phyloP scores from a whole-genome alignment of 2,113 vertebrate species.

The Rhinogobius similis region DNA sequence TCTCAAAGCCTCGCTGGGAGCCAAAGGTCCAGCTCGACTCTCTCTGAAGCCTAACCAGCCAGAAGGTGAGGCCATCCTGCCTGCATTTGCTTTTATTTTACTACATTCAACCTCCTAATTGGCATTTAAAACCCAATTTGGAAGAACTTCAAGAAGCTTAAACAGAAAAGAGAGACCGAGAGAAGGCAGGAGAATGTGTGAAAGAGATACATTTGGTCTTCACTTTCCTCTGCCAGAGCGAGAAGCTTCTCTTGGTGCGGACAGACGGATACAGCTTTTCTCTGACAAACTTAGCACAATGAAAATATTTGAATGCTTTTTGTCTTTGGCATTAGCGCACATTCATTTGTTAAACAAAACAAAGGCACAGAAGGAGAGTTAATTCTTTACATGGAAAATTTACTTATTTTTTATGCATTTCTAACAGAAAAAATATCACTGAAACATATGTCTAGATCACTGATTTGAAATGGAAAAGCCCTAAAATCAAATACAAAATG shows the following conservation, averaged over 20 bases:
- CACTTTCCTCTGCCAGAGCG: constrained; percentile 63
- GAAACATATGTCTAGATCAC: constrained; percentile 21
- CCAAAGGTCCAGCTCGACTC: constrained; percentile 92
- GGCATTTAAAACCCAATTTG: constrained; percentile 99
- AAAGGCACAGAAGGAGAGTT: constrained; percentile 24
- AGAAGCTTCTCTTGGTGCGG: constrained; percentile 58
- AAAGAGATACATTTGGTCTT: constrained; percentile 76
- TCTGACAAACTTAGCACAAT: constrained; percentile 54
- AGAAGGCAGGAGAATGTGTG: constrained; percentile 74
- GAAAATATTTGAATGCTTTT: constrained; percentile 43
- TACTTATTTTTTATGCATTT: constrained; percentile 26
- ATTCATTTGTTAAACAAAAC: constrained; percentile 43
- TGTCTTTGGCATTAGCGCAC: constrained; percentile 34
- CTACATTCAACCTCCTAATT: constrained; percentile 99
- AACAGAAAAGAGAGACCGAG: constrained; percentile 82
- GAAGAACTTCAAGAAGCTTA: constrained; percentile 98
- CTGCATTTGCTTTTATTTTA: constrained; percentile 99
- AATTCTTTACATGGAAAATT: constrained; percentile 36
- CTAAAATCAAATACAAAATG: not conserved
- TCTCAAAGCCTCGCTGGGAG: constrained; percentile 99
- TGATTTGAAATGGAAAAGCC: constrained; percentile 17
- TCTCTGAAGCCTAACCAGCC: constrained; percentile 98
- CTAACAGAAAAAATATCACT: constrained; percentile 30
- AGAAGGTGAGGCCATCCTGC: constrained; percentile 99
- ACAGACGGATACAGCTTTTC: constrained; percentile 60